A percentile compares a stretch with the other conserved stretches of the same genome.
Conservation (phyloP, 2,113 vertebrate genomes). For the Pipa parva region DNA sequence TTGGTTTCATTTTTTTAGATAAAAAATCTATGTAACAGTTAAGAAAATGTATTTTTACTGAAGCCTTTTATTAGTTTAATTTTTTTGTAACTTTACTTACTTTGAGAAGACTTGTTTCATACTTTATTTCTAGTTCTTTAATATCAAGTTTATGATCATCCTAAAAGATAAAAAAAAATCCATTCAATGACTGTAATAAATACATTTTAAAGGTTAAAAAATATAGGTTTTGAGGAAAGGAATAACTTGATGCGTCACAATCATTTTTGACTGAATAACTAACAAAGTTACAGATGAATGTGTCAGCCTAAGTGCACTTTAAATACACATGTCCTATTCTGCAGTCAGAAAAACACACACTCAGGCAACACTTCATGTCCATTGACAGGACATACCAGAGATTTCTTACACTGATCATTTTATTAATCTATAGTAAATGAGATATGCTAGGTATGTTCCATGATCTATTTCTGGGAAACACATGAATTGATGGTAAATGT, state of each 20-base stretch:
- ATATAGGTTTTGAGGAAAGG: too few relatives aligned
- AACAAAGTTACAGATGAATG: too few relatives aligned
- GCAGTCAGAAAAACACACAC: constrained; percentile 6
- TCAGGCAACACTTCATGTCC: neutral
- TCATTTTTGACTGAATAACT: too few relatives aligned
- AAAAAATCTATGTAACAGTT: too few relatives aligned
- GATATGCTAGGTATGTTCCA: neutral
- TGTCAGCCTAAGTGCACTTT: neutral
- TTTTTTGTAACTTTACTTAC: constrained; percentile 67
- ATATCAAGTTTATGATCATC: constrained; percentile 67
- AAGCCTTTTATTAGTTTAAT: too few relatives aligned
- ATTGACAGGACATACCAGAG: neutral
- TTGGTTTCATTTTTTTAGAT: too few relatives aligned
- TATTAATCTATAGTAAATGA: neutral
- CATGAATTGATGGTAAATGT: too few relatives aligned
- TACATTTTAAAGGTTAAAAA: too few relatives aligned
- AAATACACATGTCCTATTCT: neutral
- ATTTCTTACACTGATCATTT: neutral
- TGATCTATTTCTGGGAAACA: too few relatives aligned
- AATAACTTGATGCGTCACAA: too few relatives aligned
- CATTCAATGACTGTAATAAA: too few relatives aligned
- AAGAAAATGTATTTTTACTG: too few relatives aligned
- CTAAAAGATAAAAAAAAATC: constrained; percentile 51
- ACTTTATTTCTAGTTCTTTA: constrained; percentile 64
- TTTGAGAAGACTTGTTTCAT: constrained; percentile 53